These are phyloP conservation scores for Calidris pygmaea DNA, from an alignment of 2,113 vertebrate species.

Conservation along the genomic window DNA sequence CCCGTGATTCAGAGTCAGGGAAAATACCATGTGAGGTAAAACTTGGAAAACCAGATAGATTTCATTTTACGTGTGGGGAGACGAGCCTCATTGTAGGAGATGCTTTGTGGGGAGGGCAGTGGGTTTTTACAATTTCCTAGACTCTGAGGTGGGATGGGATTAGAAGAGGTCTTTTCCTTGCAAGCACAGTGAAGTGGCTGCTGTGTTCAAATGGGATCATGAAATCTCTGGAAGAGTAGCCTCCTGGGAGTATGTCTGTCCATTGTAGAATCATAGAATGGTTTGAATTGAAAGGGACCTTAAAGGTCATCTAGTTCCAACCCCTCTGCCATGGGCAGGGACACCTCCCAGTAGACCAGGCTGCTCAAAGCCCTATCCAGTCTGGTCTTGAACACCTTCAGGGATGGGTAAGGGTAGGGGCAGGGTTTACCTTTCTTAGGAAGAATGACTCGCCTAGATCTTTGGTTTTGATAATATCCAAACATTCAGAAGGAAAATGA, in stretches of 20 bases:
- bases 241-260: background rate
- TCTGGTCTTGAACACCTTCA: no score
- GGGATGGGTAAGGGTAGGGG: no score
- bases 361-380: no score
- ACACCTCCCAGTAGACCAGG: no score
- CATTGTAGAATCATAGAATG: background rate
- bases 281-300: no score
- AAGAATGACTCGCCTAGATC: background rate
- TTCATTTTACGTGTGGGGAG: rapidly evolving
- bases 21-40: background rate
- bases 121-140: background rate
- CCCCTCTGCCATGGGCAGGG: no score
- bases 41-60: background rate
- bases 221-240: background rate
- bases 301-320: no score
- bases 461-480: background rate
- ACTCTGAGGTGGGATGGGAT: background rate
- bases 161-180: background rate
- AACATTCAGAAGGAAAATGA: background rate
- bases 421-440: background rate
- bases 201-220: background rate
- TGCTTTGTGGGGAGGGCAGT: background rate
- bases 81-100: background rate
- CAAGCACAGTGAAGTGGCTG: background rate
- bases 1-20: conserved; percentile 31